Conservation (phyloP, 2,797 vertebrate species). For the Halcyon leucocephala region DNA sequence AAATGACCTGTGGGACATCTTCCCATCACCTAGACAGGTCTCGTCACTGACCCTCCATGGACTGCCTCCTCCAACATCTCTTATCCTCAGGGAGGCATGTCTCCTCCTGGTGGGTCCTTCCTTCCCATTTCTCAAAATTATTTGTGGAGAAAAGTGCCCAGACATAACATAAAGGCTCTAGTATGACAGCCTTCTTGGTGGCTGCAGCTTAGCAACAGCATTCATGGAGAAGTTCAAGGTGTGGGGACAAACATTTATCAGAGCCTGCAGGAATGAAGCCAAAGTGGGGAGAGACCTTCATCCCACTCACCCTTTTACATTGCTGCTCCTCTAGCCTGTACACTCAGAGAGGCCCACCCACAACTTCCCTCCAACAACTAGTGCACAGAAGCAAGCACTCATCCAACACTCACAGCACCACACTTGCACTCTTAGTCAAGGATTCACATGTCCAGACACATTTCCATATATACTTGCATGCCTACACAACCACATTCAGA, state of each 20-base stretch:
- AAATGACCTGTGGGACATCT: neutral
- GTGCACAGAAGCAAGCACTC: neutral
- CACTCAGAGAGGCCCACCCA: neutral
- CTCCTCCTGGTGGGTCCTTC: neutral
- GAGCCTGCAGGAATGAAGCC: neutral
- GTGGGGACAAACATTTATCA: neutral
- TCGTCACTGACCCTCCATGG: neutral
- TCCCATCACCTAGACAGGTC: neutral
- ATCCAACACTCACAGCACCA: neutral
- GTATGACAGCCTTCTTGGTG: neutral
- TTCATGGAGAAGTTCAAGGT: conserved; percentile 62
- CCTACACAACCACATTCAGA: neutral
- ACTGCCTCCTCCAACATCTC: neutral
- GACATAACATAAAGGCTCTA: neutral
- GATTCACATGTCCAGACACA: accelerated
- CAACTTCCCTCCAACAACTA: neutral
- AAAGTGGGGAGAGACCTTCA: neutral
- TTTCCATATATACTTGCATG: neutral
- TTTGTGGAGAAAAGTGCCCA: neutral
- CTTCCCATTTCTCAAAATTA: neutral
- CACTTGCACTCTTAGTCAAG: neutral
- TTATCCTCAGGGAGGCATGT: neutral
- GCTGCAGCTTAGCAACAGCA: conserved; percentile 61
- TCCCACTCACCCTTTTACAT: neutral
- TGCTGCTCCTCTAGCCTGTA: neutral